phyloP scores from a whole-genome alignment of 1,140 invertebrate species.

The Eupristina koningsbergeri region DNA sequence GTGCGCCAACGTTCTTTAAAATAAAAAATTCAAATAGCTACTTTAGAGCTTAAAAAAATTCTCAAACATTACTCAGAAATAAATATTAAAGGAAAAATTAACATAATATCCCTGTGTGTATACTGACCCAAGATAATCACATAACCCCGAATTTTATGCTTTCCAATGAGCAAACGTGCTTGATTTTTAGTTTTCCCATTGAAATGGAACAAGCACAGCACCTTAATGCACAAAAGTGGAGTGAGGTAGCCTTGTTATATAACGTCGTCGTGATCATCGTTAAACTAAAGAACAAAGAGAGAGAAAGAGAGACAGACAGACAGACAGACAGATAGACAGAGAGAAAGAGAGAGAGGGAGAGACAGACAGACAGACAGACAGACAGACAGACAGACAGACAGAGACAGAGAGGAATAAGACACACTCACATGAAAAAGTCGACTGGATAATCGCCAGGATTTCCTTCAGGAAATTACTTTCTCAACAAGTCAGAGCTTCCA shows the following conservation, averaged over 20 bases:
- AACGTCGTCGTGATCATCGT: constrained; percentile 49
- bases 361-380: constrained; percentile 26
- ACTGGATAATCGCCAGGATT: constrained; percentile 60
- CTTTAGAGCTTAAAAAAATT: neutral
- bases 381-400: neutral
- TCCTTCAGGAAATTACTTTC: constrained; percentile 63
- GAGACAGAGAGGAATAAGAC: neutral
- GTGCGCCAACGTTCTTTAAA: neutral
- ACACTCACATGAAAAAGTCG: no score
- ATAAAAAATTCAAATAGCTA: neutral
- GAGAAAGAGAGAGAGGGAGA: neutral
- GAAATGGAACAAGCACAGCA: constrained; percentile 44
- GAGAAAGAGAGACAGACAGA: constrained; percentile 31
- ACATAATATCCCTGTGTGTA: neutral
- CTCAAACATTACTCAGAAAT: neutral
- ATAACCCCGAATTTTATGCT: constrained; percentile 18
- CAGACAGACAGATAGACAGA: neutral
- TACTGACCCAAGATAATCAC: neutral
- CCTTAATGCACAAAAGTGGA: constrained; percentile 31
- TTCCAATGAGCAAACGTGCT: constrained; percentile 23
- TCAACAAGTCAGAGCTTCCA: constrained; percentile 51
- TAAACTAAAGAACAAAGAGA: neutral
- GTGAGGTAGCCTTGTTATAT: constrained; percentile 12
- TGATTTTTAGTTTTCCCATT: constrained; percentile 49
- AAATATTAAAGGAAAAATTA: neutral